Conservation (phyloP, 2,888 invertebrate genomes). For the Spisula solida region DNA sequence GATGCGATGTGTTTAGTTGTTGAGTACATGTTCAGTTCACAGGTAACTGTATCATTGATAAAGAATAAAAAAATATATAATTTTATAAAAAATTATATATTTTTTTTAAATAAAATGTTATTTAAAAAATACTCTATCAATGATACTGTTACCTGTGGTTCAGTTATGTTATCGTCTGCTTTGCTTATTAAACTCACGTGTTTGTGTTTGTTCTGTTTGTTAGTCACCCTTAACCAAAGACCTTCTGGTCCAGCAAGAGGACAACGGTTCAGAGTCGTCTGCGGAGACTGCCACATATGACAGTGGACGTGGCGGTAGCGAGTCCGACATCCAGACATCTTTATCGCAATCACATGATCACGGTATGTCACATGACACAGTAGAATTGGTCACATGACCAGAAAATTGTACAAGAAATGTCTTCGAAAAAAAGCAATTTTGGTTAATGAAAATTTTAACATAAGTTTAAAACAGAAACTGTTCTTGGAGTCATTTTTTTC, state of each 20-base stretch:
- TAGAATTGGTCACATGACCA: neutral
- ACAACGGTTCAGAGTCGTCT: constrained; percentile 84
- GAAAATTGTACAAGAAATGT: neutral
- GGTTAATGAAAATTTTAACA: no score
- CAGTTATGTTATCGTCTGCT: neutral
- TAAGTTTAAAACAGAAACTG: no score
- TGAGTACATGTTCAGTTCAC: no score
- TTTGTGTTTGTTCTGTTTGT: constrained; percentile 34
- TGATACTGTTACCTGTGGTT: no score
- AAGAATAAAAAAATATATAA: no score
- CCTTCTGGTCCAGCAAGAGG: constrained; percentile 71
- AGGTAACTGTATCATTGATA: no score
- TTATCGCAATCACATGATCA: constrained; percentile 66
- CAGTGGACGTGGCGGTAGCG: constrained; percentile 85
- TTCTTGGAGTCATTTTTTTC: no score
- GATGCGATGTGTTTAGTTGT: no score
- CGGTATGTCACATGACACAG: constrained; percentile 51
- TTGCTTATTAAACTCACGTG: constrained; percentile 22
- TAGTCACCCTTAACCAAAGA: constrained; percentile 67
- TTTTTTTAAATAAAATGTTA: no score
- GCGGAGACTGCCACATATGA: constrained; percentile 84
- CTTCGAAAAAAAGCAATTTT: no score
- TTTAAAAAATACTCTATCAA: no score
- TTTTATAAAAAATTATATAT: no score
- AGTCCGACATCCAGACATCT: constrained; percentile 81